Evolutionary conservation across 35 echinoderm and acorn worm genomes (phyloP), one percentile per base, ranked within the genome.

Genomic region (Acanthaster planci): DNA sequence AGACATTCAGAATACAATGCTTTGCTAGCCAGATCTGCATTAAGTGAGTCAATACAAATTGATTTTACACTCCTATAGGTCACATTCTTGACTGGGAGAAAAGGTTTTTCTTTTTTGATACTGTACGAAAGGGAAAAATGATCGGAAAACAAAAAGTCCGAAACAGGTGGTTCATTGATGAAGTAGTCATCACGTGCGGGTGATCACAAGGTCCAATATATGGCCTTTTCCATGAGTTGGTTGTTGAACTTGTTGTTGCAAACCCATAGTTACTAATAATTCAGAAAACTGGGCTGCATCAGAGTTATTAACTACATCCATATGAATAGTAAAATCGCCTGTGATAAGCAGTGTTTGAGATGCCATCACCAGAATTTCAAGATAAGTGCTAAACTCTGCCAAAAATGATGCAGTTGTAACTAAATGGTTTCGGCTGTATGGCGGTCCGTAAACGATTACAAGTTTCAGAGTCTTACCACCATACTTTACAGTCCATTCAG

Each of bases 281-380:
- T 86, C 77, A 0, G 77, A n/a, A n/a, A 94, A 89, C 0, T 85
- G 77, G 39, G 40, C 78, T 47, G 82, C 56, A 35, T 85, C 87
- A 51, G n/a, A 60, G 55, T 85, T 44, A 36, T 40, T 44, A 38
- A 8, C 14, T 55, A 89, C 86, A 42, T 89, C 77, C 39, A 89
- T 30, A 50, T 93, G 85, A 55, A 88, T 38, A 60, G 87, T 93
- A 53, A 93, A 93, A 84, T 88, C 91, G 40, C 91, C 80, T 29
- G 55, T 47, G 39, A 87, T 92, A 5, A 92, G 72, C 1, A 90
- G 53, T 52, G 57, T 31, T 35, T 58, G 32, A 32, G 9, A 38
- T 6, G 78, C 47, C 38, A 80, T 38, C 57, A 76, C 67, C 19
- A 82, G 8, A 37, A 40, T 76, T 39, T 67, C 59, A n/a, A 67